phyloP scores from a whole-genome alignment of 2,113 vertebrate species.

The Epinephelus cyanopodus region DNA sequence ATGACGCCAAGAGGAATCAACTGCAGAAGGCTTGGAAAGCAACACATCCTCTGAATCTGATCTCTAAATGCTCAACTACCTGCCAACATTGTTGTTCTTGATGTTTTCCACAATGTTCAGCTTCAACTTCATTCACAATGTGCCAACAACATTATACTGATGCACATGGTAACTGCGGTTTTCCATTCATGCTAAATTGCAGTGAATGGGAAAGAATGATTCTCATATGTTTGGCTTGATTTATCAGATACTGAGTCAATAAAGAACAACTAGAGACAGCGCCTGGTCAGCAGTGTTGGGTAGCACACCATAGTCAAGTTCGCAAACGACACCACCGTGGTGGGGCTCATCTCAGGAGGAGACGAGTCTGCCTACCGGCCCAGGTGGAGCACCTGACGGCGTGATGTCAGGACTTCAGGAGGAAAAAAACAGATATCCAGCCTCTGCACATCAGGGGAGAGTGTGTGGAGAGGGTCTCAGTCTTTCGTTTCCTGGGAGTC shows the following conservation, averaged over 20 bases:
- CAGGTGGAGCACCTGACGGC: no score
- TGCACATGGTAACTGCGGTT: slow-evolving; percentile 1
- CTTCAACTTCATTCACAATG: slow-evolving; percentile 17
- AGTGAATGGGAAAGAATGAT: neutral
- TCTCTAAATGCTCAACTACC: slow-evolving; percentile 2
- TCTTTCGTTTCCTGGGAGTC: no score
- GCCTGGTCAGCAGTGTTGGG: neutral
- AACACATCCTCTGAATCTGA: slow-evolving; percentile 7
- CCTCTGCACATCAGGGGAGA: no score
- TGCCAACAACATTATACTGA: slow-evolving; percentile 27
- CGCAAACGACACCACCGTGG: no score
- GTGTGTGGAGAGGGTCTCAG: no score
- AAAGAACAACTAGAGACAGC: neutral
- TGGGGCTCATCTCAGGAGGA: no score
- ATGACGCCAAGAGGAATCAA: neutral
- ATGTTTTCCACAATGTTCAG: slow-evolving; percentile 42
- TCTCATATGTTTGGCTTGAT: neutral
- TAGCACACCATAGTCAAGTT: no score
- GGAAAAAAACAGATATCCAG: no score
- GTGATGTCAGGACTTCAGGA: no score
- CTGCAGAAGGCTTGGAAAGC: slow-evolving; percentile 24
- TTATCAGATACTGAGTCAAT: neutral
- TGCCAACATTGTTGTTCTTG: slow-evolving; percentile 11
- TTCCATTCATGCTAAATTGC: slow-evolving; percentile 24
- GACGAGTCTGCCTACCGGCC: no score